phyloP scores from a whole-genome alignment of 1,140 invertebrate species.

The Cataglyphis hispanica region DNA sequence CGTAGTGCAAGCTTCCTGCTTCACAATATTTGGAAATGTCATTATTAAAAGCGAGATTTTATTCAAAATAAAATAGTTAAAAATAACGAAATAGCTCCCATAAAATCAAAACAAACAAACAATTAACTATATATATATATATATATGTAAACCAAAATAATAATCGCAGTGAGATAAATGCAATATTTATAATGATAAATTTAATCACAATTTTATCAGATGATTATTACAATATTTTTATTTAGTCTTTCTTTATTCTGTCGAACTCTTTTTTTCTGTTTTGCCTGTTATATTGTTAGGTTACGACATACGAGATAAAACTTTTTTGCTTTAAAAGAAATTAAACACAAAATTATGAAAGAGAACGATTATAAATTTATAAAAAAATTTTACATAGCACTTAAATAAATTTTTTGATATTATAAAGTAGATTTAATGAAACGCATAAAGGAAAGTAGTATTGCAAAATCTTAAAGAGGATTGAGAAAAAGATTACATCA shows the following conservation, averaged over 20 bases:
- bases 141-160: not conserved
- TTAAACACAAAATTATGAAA: not conserved
- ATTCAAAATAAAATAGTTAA: not conserved
- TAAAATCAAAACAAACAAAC: no score
- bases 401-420: not conserved
- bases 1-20: not conserved
- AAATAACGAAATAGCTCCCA: no score
- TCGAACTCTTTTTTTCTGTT: no score
- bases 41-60: conserved; percentile 1
- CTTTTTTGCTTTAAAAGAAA: not conserved
- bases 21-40: not conserved
- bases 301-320: not conserved
- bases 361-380: not conserved
- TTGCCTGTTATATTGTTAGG: not conserved
- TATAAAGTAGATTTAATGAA: conserved; percentile 73
- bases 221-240: no score
- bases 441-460: conserved; percentile 67
- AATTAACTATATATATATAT: not conserved
- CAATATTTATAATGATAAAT: no score
- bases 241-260: no score
- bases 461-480: conserved; percentile 58
- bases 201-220: no score
- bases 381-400: not conserved
- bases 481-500: conserved; percentile 77
- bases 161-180: no score